Base-by-base conservation (phyloP, 2,797 vertebrate genomes). In the Sardinella longiceps region DNA sequence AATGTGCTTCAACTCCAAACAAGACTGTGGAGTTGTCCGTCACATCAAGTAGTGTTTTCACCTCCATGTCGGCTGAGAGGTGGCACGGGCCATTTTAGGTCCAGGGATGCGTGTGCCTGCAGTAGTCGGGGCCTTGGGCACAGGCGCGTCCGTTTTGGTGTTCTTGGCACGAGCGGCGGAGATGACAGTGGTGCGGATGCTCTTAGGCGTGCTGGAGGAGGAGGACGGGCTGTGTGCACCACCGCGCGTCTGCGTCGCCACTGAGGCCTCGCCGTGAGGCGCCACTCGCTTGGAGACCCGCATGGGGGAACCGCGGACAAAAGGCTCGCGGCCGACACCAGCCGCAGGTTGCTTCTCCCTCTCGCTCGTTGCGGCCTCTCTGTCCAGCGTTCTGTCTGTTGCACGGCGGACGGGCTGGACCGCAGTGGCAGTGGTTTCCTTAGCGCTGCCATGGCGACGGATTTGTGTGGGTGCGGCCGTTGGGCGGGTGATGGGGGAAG, bases 251-350 rank as follows among this genome's bases (percentile, higher is more conserved):
- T 63, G 90, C 58, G 0, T 91, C 83, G 37, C 82, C 89, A 80
- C 89, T 58, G 82, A 92, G 91, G 46, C 92, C 84, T 95, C 95
- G 0, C 92, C 89, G 86, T 93, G 94, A 0, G 95, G 93, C 12
- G 95, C 94, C 0, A 95, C 82, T 14, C 95, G 91, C 85, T 95
- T 96, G 2, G 95, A 92, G 81, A 96, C 94, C 0, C 95, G 93
- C 9, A 94, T 85, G 0, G 93, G 90, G 51, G 89, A 86, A 11
- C 94, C 95, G 87, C 95, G 90, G 28, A 95, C 20, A 2, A 96
- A 95, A 0, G 83, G 83, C 85, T 92, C 91, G 9, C 46, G 83
- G 20, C 37, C 18, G 33, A 18, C 7, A 20, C 18, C 14, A 18
- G 37, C 1, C 1, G 70, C 6, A 4, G 28, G 33, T 33, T 48